Conservation (phyloP, 37 sponge, comb jelly and placozoan species). For the Hormiphora californensis region DNA sequence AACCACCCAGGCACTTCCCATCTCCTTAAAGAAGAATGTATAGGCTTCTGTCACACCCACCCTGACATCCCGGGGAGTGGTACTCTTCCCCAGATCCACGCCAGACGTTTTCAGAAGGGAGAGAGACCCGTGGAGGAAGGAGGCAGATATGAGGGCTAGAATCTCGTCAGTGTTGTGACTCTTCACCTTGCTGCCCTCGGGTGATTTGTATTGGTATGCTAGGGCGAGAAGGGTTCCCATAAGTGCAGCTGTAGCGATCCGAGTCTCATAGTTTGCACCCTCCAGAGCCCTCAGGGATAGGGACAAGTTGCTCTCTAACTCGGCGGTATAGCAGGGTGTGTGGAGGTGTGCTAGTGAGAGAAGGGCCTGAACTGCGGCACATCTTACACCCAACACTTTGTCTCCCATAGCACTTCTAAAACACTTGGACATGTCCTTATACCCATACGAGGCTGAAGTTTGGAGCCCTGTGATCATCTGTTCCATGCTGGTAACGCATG, state of each 20-base stretch:
- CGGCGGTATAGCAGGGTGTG: constrained; percentile 66
- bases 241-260: constrained; percentile 71
- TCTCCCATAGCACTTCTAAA: constrained; percentile 67
- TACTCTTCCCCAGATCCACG: constrained; percentile 70
- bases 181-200: constrained; percentile 57
- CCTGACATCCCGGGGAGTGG: constrained; percentile 72
- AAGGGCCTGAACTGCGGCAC: constrained; percentile 74
- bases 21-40: constrained; percentile 70
- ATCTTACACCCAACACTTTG: constrained; percentile 64
- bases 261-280: constrained; percentile 72
- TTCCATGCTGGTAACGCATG: not conserved
- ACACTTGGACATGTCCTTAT: constrained; percentile 85
- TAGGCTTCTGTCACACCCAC: constrained; percentile 84
- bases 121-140: constrained; percentile 69
- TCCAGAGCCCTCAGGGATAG: constrained; percentile 73
- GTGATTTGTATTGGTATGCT: constrained; percentile 66
- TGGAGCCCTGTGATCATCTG: constrained; percentile 74
- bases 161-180: constrained; percentile 66
- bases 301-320: constrained; percentile 71
- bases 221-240: constrained; percentile 67
- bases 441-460: constrained; percentile 68
- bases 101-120: constrained; percentile 71
- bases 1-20: constrained; percentile 91
- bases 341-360: constrained; percentile 59
- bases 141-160: constrained; percentile 66